Percentiles rank a stretch among this genome's conserved stretches.
These are phyloP conservation scores for Amphiura filiformis DNA, from an alignment of 35 echinoderm and acorn worm genomes.

Conservation along the genomic window DNA sequence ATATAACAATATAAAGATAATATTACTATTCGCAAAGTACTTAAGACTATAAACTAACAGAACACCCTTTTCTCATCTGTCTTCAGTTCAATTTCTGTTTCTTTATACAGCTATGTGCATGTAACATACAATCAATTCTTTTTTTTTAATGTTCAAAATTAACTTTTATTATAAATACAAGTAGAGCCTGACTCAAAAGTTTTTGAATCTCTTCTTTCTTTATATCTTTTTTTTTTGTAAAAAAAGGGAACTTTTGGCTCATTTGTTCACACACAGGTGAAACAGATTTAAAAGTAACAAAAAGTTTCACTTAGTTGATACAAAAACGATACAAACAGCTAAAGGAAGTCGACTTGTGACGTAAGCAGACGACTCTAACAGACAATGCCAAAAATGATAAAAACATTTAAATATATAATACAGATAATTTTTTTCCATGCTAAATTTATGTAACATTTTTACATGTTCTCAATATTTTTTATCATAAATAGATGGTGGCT, in stretches of 20 bases:
- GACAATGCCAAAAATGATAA: not conserved
- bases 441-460: slow-evolving; percentile 2
- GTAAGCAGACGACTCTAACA: not conserved
- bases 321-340: not conserved
- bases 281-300: not conserved
- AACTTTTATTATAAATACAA: not conserved
- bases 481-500: not conserved
- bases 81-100: not conserved
- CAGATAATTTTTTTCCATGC: not conserved
- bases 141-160: too few species aligned
- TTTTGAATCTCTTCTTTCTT: not conserved
- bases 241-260: not conserved
- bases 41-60: not conserved
- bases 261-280: not conserved
- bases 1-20: not conserved
- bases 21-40: too few species aligned
- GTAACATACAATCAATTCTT: not conserved
- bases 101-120: not conserved
- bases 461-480: not conserved
- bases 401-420: not conserved
- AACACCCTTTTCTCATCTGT: not conserved
- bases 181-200: not conserved
- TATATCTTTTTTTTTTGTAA: not conserved
- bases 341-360: not conserved
- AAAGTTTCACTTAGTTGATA: not conserved